Evolutionary conservation across 1,140 invertebrate species (phyloP).

Genomic region (Bradynema listronoti): DNA sequence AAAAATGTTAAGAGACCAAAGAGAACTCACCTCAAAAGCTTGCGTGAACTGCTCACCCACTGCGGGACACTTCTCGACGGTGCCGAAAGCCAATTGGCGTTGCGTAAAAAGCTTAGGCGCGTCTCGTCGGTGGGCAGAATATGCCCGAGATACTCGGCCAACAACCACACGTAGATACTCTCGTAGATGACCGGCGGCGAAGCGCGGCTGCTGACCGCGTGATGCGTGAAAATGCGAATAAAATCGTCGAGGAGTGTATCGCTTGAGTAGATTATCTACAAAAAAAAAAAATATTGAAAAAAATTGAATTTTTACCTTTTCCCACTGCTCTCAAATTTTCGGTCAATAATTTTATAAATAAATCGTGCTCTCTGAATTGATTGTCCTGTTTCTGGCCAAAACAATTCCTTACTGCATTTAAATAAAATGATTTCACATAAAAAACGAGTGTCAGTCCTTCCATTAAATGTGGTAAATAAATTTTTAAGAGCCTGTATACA

Average conservation of each 20-base stretch:
- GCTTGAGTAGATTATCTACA: constrained; percentile 26
- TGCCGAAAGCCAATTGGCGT: constrained; percentile 21
- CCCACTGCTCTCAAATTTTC: no score
- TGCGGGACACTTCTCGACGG: constrained; percentile 1
- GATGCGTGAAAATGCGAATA: constrained; percentile 15
- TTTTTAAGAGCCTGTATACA: no score
- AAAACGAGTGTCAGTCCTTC: no score
- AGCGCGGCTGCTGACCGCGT: constrained; percentile 14
- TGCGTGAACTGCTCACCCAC: constrained; percentile 18
- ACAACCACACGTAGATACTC: constrained; percentile 25
- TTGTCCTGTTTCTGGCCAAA: no score
- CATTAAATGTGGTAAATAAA: no score
- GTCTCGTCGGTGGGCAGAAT: constrained; percentile 19
- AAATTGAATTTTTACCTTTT: background rate
- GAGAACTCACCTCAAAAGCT: constrained; percentile 9
- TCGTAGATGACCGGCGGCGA: constrained; percentile 10
- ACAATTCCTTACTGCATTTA: no score
- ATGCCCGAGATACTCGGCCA: constrained; percentile 25
- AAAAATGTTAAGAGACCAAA: background rate
- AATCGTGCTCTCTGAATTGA: no score
- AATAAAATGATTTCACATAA: no score
- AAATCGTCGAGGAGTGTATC: constrained; percentile 26
- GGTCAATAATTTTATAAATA: no score
- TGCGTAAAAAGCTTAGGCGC: constrained; percentile 16
- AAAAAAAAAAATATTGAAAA: background rate